Conservation (phyloP, 2,888 invertebrate species). For the Philereme transversata region DNA sequence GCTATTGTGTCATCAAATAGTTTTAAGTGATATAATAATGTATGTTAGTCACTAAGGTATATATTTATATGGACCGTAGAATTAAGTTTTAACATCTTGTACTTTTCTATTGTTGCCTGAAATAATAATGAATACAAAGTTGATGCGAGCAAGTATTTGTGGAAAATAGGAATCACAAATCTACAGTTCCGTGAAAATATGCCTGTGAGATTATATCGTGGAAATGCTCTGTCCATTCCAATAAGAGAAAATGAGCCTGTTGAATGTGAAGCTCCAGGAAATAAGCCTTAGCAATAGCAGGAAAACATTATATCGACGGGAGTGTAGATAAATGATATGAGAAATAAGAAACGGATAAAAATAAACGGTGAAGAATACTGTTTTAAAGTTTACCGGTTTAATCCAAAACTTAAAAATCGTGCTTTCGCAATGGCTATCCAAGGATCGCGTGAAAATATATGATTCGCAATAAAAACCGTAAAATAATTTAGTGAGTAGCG, state of each 20-base stretch:
- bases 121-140: no score
- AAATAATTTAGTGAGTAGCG: conserved; percentile 36
- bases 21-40: no score
- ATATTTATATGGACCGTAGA: no score
- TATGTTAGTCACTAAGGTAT: no score
- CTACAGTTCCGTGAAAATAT: no score
- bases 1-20: no score
- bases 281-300: background rate
- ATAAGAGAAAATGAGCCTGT: background rate
- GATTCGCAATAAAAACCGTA: conserved; percentile 38
- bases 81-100: no score
- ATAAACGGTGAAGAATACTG: conserved; percentile 17
- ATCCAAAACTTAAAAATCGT: conserved; percentile 13
- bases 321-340: background rate
- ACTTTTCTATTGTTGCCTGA: no score
- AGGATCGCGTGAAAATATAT: conserved; percentile 27
- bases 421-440: conserved; percentile 2
- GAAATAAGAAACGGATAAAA: conserved; percentile 1
- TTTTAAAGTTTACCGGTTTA: conserved; percentile 19
- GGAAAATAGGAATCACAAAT: no score
- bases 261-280: background rate
- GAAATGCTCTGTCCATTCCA: conserved; percentile 1
- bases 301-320: background rate
- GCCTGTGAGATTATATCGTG: background rate
- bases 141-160: no score